Conservation (phyloP, 1,140 invertebrate genomes). For the Lepidotrigona ventralis region DNA sequence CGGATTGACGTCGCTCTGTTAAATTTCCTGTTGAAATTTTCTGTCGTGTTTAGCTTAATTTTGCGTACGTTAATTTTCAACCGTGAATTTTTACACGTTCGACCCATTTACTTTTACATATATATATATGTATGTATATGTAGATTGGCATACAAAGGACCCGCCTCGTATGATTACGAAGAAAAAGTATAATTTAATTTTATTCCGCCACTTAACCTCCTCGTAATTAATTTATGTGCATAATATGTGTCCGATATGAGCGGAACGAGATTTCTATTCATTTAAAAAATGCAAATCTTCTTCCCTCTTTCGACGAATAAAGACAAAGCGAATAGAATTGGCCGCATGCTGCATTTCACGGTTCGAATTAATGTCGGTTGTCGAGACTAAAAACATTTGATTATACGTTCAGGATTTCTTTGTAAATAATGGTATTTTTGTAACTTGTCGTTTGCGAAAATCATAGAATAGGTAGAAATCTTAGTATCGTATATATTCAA, state of each 20-base stretch:
- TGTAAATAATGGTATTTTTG: background rate
- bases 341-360: too few species aligned
- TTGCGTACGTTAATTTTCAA: background rate
- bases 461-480: background rate
- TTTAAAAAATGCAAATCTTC: background rate
- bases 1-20: background rate
- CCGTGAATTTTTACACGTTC: background rate
- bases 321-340: background rate
- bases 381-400: background rate
- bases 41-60: background rate
- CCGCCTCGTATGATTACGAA: background rate
- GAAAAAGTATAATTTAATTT: slow-evolving; percentile 5
- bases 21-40: background rate
- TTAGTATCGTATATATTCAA: background rate
- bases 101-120: background rate
- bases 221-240: slow-evolving; percentile 22
- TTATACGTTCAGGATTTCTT: background rate
- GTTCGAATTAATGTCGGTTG: background rate
- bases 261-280: background rate
- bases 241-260: background rate
- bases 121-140: too few species aligned
- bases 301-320: background rate
- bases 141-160: background rate
- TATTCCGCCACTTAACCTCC: background rate
- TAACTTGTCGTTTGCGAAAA: too few species aligned